phyloP scores from a whole-genome alignment of 2,797 vertebrate species.

The Amniataba percoides region DNA sequence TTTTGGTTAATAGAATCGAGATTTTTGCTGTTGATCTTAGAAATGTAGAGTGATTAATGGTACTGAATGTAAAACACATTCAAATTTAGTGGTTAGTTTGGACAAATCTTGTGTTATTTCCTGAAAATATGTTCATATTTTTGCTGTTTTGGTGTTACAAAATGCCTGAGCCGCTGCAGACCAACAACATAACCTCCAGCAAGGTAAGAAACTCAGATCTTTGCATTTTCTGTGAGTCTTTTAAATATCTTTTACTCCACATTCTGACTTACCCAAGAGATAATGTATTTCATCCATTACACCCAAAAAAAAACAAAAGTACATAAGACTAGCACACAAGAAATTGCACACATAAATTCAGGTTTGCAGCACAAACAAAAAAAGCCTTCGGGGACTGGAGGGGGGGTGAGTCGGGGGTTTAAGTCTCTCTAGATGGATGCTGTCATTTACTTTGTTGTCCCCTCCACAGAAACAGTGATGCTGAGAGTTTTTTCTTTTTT shows the following conservation, averaged over 20 bases:
- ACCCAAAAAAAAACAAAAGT: constrained; percentile 7
- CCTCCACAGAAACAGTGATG: constrained; percentile 43
- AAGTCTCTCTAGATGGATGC: constrained; percentile 49
- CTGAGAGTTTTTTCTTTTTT: constrained; percentile 24
- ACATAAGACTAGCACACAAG: background rate
- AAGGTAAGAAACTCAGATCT: background rate
- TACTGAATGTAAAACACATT: background rate
- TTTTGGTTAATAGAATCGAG: background rate
- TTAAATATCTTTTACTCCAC: background rate
- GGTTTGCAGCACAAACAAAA: constrained; percentile 24
- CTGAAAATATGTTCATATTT: background rate
- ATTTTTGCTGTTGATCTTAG: background rate
- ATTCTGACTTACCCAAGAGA: background rate
- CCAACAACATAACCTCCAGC: background rate
- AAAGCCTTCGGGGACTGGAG: constrained; percentile 6
- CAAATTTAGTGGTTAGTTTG: background rate
- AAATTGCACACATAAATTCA: constrained; percentile 49
- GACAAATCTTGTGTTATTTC: background rate
- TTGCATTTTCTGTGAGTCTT: background rate
- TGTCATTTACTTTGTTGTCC: constrained; percentile 59
- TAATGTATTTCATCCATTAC: constrained; percentile 23
- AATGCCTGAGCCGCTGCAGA: background rate
- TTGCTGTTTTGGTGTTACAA: background rate
- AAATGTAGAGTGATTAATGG: background rate
- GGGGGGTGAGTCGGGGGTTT: background rate